Base-by-base conservation (phyloP, 2,888 invertebrate genomes). In the Galeruca laticollis region DNA sequence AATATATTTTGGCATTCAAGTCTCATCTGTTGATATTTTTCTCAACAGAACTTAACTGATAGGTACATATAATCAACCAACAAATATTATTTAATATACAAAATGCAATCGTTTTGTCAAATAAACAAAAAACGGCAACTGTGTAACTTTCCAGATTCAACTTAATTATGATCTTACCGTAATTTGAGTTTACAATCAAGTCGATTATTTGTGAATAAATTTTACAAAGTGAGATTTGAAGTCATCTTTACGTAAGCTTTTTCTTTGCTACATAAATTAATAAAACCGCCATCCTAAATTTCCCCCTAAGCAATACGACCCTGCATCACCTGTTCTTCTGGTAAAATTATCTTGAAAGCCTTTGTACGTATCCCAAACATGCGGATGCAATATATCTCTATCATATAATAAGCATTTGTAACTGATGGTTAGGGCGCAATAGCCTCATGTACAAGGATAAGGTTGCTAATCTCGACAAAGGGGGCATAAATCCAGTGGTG, bases 331-430 rank as follows among this genome's bases (percentile, higher is more conserved):
- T 68, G 76, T 78, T 78, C 77, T 80, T 80, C 81, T 79, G 74
- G 76, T 74, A 67, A 78, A 80, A 81, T 82, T 82, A 80, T 79
- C 76, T 75, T 74, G 79, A 79, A 80, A 78, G 79, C 78, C 77
- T 76, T 75, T 65, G 69, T 79, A 77, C 76, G 37, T 54, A 77
- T 78, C 80, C 77, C 77, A 79, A 80, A 78, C 81, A 79, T 77
- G 81, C 80, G 79, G 78, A 78, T 76, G 81, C 78, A 78, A 83
- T 83, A 82, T 82, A 83, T 84, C 82, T 83, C 82, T 81, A 84
- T 84, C 83, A 81, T 81, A 82, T 81, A 83, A 82, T 83, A 82
- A 81, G 78, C 77, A 78, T 77, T 57, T 73, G 81, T 80, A 81
- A 81, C 82, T 81, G 80, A 81, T 82, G 81, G 56, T 57, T 57